Evolutionary conservation across 2,888 invertebrate species (phyloP).

Genomic region (Seira ritae): DNA sequence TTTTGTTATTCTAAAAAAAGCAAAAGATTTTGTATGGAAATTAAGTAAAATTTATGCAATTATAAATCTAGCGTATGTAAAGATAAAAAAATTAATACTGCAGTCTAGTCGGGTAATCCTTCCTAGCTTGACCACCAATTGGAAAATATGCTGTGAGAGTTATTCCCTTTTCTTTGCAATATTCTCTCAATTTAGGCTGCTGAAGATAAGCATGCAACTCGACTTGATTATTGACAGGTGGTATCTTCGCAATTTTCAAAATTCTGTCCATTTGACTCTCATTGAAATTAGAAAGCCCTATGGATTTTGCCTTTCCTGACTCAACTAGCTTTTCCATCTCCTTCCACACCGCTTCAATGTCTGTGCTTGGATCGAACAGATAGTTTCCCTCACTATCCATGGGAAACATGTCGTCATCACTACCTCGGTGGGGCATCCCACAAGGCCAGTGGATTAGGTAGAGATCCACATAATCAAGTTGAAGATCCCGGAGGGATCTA

Average conservation of each 20-base stretch:
- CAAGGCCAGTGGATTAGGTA: constrained; percentile 87
- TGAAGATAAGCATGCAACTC: constrained; percentile 89
- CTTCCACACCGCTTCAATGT: constrained; percentile 81
- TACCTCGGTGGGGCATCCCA: constrained; percentile 30
- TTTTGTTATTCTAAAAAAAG: constrained; percentile 32
- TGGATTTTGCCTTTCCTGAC: constrained; percentile 83
- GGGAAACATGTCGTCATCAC: constrained; percentile 75
- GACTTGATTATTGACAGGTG: constrained; percentile 79
- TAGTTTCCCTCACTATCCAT: constrained; percentile 80
- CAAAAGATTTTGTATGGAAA: not conserved
- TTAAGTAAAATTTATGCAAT: too few relatives aligned
- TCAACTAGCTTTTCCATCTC: constrained; percentile 83
- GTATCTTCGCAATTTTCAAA: constrained; percentile 79
- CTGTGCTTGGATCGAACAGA: constrained; percentile 27
- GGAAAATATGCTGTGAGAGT: constrained; percentile 87
- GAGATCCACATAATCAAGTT: constrained; percentile 87
- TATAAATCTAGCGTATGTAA: not conserved
- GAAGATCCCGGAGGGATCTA: constrained; percentile 80
- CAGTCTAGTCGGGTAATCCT: constrained; percentile 35
- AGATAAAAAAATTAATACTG: constrained; percentile 23
- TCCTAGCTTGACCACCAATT: constrained; percentile 84
- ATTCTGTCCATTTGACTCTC: constrained; percentile 83
- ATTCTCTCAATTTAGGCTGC: constrained; percentile 80
- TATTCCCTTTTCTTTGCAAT: constrained; percentile 82
- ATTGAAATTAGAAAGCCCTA: constrained; percentile 92